A percentile compares a stretch with the other conserved stretches of the same genome.
These are phyloP conservation scores for Caenorhabditis briggsae DNA, from an alignment of 1,140 invertebrate genomes.

Conservation along the genomic window DNA sequence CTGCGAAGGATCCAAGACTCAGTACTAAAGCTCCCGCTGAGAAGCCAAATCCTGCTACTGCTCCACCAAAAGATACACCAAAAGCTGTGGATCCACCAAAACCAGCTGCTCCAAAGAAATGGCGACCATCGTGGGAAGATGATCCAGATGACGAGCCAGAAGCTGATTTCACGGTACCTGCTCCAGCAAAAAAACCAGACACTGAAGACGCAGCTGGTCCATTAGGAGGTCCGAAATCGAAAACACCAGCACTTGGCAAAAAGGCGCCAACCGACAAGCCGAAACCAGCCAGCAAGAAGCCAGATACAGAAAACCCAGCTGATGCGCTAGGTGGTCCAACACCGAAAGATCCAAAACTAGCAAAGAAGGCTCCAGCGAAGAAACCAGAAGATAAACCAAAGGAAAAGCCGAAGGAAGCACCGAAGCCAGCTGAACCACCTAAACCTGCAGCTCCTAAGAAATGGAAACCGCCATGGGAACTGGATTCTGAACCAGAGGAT, in stretches of 20 bases:
- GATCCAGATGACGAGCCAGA: conserved; percentile 19
- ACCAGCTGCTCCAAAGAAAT: conserved; percentile 25
- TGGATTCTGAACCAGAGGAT: conserved; percentile 10
- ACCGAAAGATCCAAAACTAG: conserved; percentile 2
- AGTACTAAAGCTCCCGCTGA: background rate
- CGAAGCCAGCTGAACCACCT: background rate
- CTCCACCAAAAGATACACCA: background rate
- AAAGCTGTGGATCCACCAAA: conserved; percentile 18
- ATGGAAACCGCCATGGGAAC: conserved; percentile 18
- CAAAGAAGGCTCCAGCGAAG: background rate
- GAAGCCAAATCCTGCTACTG: background rate
- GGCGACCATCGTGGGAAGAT: conserved; percentile 22
- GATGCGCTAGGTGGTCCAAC: background rate
- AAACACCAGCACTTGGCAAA: background rate
- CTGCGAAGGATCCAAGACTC: background rate
- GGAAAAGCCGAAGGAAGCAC: background rate
- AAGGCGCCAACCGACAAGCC: background rate
- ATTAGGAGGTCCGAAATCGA: conserved; percentile 6
- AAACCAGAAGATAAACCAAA: conserved; percentile 5
- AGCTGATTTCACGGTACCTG: conserved; percentile 13
- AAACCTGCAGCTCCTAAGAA: conserved; percentile 22
- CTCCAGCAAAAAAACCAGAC: conserved; percentile 16
- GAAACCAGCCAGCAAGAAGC: background rate
- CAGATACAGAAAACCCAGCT: background rate
- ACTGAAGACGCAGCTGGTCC: conserved; percentile 26